Evolutionary conservation across 2,888 invertebrate species (phyloP), one percentile per base, ranked within the genome.

Genomic region (Cephus rjabovi): DNA sequence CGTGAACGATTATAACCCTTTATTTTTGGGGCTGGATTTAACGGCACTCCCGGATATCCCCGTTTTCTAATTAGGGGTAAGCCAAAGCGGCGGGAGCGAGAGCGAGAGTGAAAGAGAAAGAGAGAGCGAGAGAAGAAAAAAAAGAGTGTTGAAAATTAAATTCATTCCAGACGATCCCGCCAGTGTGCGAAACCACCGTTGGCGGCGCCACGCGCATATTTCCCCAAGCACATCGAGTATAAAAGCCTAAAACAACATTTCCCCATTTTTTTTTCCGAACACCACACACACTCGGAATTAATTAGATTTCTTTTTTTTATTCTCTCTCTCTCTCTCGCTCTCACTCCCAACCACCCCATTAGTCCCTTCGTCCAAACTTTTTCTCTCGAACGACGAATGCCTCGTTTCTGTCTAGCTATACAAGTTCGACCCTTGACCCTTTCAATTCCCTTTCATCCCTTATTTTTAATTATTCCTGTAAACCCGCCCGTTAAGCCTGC

Each of bases 241-340:
- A 83, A 86, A 86, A 83, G 85, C 86, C 85, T 85, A 84, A 85
- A 86, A 86, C 86, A 86, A 86, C 85, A 84, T 85, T 86, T 84
- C 80, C 83, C 81, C 81, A 75, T 76, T 74, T 74, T 80, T 74
- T 80, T 75, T 74, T 79, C 71, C 77, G 76, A 79, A 76, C 74
- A 73, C 76, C 76, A 79, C 79, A 74, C 78, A 73, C 73, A 76
- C 74, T 76, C 33, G 68, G 76, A 79, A 79, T 79, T 79, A 79
- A 79, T 79, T 79, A 77, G 76, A 76, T 79, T 79, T 76, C 69
- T 56, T 76, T 37, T 75, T 79, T 71, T 68, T 78, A 70, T 35
- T 35, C 71, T 78, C 71, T 73, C 75, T n/a, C 69, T 74, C 15
- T 12, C 37, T 4, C 40, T 40, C 15, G 0, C 40, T 4, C 15